A percentile compares a stretch with the other conserved stretches of the same genome.
Conservation (phyloP, 1,140 invertebrate genomes). For the Oryzaephilus surinamensis region DNA sequence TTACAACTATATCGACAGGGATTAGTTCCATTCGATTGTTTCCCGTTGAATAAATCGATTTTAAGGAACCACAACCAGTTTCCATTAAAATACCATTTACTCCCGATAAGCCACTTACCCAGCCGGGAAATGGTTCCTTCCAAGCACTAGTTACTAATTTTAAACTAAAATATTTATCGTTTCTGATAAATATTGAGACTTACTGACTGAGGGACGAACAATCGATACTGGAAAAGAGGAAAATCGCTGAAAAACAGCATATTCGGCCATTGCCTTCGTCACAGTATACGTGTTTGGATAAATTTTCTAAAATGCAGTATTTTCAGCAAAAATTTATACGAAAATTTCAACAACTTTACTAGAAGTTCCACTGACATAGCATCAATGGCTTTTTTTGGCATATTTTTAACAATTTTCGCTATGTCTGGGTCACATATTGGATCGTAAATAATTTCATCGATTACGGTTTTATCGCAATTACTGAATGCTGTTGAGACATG, state of each 20-base stretch:
- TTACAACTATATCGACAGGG: slow-evolving; percentile 84
- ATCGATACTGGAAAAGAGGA: slow-evolving; percentile 70
- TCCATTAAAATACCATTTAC: slow-evolving; percentile 68
- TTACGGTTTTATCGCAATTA: slow-evolving; percentile 59
- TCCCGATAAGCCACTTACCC: slow-evolving; percentile 92
- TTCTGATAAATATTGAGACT: slow-evolving; percentile 20
- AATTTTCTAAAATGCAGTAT: slow-evolving; percentile 41
- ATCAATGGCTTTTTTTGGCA: slow-evolving; percentile 48
- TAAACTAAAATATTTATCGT: slow-evolving; percentile 12
- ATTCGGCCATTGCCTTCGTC: slow-evolving; percentile 77
- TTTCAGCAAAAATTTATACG: slow-evolving; percentile 1
- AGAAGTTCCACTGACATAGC: slow-evolving; percentile 43
- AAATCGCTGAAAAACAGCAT: slow-evolving; percentile 52
- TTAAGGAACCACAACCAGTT: slow-evolving; percentile 73
- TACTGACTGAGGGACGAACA: slow-evolving; percentile 83
- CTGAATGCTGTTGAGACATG: slow-evolving; percentile 85
- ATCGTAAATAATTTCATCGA: slow-evolving; percentile 63
- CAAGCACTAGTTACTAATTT: slow-evolving; percentile 60
- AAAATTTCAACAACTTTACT: no score
- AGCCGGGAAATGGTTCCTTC: slow-evolving; percentile 72
- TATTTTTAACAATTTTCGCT: slow-evolving; percentile 47
- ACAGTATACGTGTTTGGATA: slow-evolving; percentile 85
- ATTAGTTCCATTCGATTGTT: slow-evolving; percentile 71
- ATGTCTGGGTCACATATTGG: slow-evolving; percentile 52
- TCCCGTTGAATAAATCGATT: slow-evolving; percentile 67